Percentiles rank a stretch among this genome's conserved stretches.
Evolutionary conservation across 2,797 vertebrate genomes (phyloP).

Genomic region (Moxostoma hubbsi): DNA sequence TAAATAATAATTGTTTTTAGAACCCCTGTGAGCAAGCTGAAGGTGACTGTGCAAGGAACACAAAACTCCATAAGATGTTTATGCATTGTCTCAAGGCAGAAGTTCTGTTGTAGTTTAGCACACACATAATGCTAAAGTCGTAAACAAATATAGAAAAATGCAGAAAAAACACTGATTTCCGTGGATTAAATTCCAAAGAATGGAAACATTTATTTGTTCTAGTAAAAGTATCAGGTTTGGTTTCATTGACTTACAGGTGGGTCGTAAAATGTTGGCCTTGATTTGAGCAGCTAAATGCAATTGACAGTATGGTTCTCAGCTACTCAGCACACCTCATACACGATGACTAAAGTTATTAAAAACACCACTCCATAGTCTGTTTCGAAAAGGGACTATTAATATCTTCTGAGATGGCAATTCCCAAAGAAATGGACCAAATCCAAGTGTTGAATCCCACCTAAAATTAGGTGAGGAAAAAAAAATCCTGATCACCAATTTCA

Average conservation of each 20-base stretch:
- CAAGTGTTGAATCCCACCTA: background rate
- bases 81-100: too few species aligned
- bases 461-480: background rate
- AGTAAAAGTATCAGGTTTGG: slow-evolving; percentile 59
- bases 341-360: too few species aligned
- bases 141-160: too few species aligned
- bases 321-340: slow-evolving; percentile 1
- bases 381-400: background rate
- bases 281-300: slow-evolving; percentile 68
- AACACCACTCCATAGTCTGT: background rate
- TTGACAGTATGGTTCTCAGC: slow-evolving; percentile 58
- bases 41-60: too few species aligned
- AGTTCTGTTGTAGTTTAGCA: too few species aligned
- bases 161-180: too few species aligned
- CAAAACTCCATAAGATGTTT: too few species aligned
- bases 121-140: too few species aligned
- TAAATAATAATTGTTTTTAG: too few species aligned
- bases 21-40: too few species aligned
- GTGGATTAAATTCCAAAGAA: too few species aligned
- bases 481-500: background rate
- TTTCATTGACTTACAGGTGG: slow-evolving; percentile 62
- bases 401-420: background rate
- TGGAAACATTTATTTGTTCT: background rate
- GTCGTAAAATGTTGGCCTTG: slow-evolving; percentile 64
- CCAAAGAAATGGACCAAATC: background rate